phyloP scores from a whole-genome alignment of 2,888 invertebrate genomes.

The Lepas anatifera region DNA sequence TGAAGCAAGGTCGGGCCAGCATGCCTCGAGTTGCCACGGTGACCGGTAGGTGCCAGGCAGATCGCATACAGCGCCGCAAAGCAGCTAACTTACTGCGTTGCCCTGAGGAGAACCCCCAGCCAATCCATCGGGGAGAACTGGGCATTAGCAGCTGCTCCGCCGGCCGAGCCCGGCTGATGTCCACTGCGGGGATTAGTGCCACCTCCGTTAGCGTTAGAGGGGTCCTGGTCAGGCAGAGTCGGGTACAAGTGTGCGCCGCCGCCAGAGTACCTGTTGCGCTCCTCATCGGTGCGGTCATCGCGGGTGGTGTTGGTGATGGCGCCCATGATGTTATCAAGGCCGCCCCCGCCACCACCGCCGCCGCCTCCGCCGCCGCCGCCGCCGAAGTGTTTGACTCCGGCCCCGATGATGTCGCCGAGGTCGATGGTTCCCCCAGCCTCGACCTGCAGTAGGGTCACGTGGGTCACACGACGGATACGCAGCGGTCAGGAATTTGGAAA shows the following conservation, averaged over 20 bases:
- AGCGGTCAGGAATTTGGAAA: no score
- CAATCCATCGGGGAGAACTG: no score
- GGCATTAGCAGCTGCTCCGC: no score
- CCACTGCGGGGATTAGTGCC: not conserved
- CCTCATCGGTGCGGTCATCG: not conserved
- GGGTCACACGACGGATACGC: no score
- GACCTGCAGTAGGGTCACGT: no score
- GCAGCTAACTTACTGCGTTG: no score
- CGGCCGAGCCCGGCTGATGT: not conserved
- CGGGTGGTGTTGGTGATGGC: constrained; percentile 3
- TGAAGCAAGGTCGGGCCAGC: no score
- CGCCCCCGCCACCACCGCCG: not conserved
- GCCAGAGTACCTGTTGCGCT: constrained; percentile 1
- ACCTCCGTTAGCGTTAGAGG: not conserved
- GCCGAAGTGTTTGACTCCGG: not conserved
- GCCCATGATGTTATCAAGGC: constrained; percentile 2
- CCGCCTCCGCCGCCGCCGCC: not conserved
- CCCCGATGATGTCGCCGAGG: constrained; percentile 11
- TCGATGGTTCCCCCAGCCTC: not conserved
- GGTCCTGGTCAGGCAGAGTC: not conserved
- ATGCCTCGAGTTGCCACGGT: no score
- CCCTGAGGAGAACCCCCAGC: no score
- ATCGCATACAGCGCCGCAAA: no score
- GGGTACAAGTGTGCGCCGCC: not conserved
- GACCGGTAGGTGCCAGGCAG: no score